These are phyloP conservation scores for Brassicogethes aeneus DNA, from an alignment of 2,888 invertebrate species.

Conservation along the genomic window DNA sequence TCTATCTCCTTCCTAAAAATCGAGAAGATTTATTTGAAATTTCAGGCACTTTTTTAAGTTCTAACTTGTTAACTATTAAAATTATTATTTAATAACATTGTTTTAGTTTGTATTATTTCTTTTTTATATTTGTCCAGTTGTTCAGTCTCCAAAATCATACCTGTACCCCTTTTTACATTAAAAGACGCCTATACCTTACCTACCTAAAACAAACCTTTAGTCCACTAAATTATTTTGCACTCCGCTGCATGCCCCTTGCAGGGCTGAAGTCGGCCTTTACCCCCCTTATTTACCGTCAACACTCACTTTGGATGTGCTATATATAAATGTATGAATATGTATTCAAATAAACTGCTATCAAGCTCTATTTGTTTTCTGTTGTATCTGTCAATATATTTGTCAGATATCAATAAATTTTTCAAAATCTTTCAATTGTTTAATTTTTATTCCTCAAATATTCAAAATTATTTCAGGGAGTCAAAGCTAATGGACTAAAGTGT, in stretches of 20 bases:
- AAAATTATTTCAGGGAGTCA: too few relatives aligned
- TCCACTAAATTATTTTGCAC: slow-evolving; percentile 38
- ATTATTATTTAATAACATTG: slow-evolving; percentile 39
- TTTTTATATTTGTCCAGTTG: slow-evolving; percentile 36
- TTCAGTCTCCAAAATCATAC: slow-evolving; percentile 28
- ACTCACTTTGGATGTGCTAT: slow-evolving; percentile 45
- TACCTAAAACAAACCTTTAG: slow-evolving; percentile 16
- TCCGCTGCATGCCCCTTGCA: slow-evolving; percentile 21
- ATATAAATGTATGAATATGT: slow-evolving; percentile 46
- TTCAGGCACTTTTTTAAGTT: slow-evolving; percentile 37
- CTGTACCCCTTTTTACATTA: slow-evolving; percentile 24
- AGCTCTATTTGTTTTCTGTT: slow-evolving; percentile 44
- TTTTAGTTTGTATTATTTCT: slow-evolving; percentile 34
- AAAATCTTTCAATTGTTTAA: slow-evolving; percentile 27
- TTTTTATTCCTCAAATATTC: slow-evolving; percentile 7
- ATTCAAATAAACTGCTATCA: slow-evolving; percentile 44
- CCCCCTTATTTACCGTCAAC: slow-evolving; percentile 38
- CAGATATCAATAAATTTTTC: slow-evolving; percentile 44
- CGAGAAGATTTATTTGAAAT: slow-evolving; percentile 35
- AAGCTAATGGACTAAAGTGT: too few relatives aligned
- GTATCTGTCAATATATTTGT: slow-evolving; percentile 43
- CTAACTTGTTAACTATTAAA: slow-evolving; percentile 42
- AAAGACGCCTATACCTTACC: slow-evolving; percentile 26
- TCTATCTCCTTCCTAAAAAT: slow-evolving; percentile 22
- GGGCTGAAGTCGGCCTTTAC: slow-evolving; percentile 3